A percentile compares a stretch with the other conserved stretches of the same genome.
Conservation (phyloP, 2,888 invertebrate species). For the Antitype chi region DNA sequence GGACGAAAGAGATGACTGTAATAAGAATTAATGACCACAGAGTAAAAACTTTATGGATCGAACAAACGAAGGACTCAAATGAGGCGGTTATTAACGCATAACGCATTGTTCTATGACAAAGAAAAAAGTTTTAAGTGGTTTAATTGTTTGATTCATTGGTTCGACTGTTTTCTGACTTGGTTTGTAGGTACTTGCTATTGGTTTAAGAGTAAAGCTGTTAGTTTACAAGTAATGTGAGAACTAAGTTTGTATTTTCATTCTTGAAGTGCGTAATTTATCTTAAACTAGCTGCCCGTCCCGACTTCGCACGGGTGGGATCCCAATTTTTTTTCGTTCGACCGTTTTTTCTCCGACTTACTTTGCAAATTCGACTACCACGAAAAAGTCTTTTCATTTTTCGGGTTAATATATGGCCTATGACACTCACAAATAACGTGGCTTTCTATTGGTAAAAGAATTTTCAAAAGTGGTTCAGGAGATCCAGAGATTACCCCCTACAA, state of each 20-base stretch:
- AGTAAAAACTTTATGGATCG: conserved; percentile 49
- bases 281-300: too few relatives aligned
- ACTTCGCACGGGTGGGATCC: too few relatives aligned
- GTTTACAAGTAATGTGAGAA: conserved; percentile 14
- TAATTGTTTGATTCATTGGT: conserved; percentile 40
- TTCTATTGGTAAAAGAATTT: too few relatives aligned
- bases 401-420: too few relatives aligned
- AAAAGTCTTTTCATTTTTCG: too few relatives aligned
- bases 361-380: too few relatives aligned
- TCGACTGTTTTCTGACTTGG: conserved; percentile 29
- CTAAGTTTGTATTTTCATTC: background rate
- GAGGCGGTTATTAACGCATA: conserved; percentile 45
- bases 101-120: conserved; percentile 31
- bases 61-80: conserved; percentile 48
- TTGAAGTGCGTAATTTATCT: background rate
- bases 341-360: too few relatives aligned
- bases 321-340: too few relatives aligned
- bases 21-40: conserved; percentile 63
- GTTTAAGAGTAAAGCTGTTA: conserved; percentile 8
- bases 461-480: too few relatives aligned
- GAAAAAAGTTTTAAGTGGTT: conserved; percentile 41
- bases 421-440: too few relatives aligned
- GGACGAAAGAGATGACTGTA: conserved; percentile 52
- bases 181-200: conserved; percentile 10
- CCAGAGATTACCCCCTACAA: too few relatives aligned